A percentile compares a stretch with the other conserved stretches of the same genome.
Evolutionary conservation across 2,888 invertebrate species (phyloP).

Genomic region (Clanis bilineata): DNA sequence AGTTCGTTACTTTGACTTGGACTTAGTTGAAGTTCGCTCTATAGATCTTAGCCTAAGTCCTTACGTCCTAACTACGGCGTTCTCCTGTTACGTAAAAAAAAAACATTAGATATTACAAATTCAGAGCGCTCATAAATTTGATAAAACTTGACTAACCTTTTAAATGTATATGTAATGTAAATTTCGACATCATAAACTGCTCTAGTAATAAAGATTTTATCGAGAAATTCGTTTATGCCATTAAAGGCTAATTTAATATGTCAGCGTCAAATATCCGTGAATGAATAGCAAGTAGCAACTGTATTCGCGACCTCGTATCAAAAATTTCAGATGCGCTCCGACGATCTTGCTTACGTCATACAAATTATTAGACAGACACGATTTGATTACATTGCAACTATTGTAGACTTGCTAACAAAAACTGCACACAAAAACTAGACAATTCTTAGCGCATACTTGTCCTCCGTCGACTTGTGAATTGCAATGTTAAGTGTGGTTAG

Average conservation of each 20-base stretch:
- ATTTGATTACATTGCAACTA: slow-evolving; percentile 17
- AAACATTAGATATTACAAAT: background rate
- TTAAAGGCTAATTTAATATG: background rate
- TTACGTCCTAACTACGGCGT: too few relatives aligned
- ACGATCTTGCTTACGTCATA: slow-evolving; percentile 15
- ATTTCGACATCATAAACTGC: background rate
- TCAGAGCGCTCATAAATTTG: too few relatives aligned
- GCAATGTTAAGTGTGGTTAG: slow-evolving; percentile 1
- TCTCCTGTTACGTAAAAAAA: too few relatives aligned
- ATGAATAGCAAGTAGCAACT: background rate
- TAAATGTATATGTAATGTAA: background rate
- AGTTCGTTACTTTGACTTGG: too few relatives aligned
- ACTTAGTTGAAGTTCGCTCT: too few relatives aligned
- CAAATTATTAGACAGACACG: slow-evolving; percentile 21
- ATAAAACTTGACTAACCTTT: background rate
- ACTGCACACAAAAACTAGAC: slow-evolving; percentile 15
- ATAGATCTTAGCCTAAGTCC: too few relatives aligned
- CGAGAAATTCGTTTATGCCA: background rate
- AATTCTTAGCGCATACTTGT: slow-evolving; percentile 11
- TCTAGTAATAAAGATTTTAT: background rate
- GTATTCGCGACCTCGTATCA: slow-evolving; percentile 5
- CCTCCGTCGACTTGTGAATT: background rate
- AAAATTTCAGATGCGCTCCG: slow-evolving; percentile 10
- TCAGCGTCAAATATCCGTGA: background rate
- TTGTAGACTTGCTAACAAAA: slow-evolving; percentile 18